phyloP scores from a whole-genome alignment of 1,140 invertebrate species.

The Brachionus plicatilis region DNA sequence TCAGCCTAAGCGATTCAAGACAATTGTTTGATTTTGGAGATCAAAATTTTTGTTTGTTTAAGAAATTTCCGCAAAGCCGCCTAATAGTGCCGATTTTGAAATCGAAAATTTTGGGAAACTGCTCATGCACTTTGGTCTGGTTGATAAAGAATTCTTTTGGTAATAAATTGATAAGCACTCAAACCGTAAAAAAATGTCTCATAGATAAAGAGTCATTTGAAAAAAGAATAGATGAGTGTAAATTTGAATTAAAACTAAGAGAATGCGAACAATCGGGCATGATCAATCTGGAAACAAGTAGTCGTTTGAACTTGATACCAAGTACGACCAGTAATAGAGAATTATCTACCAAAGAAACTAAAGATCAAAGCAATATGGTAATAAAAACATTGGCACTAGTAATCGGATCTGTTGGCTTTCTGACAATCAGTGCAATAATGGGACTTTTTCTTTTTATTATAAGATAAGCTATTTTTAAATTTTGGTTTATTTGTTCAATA shows the following conservation, averaged over 20 bases:
- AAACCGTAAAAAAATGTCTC: not conserved
- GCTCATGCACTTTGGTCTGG: not conserved
- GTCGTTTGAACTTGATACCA: not conserved
- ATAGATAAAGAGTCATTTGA: not conserved
- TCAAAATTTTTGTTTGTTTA: not conserved
- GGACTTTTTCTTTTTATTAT: slow-evolving; percentile 8
- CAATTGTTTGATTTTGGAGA: not conserved
- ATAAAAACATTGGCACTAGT: not conserved
- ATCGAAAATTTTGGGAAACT: not conserved
- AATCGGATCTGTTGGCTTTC: not conserved
- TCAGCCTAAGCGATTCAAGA: not conserved
- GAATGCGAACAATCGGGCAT: not conserved
- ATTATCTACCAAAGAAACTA: not conserved
- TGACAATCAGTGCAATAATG: slow-evolving; percentile 19
- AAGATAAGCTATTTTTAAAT: not conserved
- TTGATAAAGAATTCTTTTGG: not conserved
- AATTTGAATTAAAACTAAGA: not conserved
- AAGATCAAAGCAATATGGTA: not conserved
- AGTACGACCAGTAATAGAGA: not conserved
- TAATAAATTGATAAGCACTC: not conserved
- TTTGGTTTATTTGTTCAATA: not conserved
- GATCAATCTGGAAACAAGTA: not conserved
- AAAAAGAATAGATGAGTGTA: not conserved
- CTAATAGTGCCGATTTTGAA: not conserved
- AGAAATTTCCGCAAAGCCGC: not conserved